These are phyloP conservation scores for Podocnemis expansa DNA, from an alignment of 2,113 vertebrate genomes.

Conservation along the genomic window DNA sequence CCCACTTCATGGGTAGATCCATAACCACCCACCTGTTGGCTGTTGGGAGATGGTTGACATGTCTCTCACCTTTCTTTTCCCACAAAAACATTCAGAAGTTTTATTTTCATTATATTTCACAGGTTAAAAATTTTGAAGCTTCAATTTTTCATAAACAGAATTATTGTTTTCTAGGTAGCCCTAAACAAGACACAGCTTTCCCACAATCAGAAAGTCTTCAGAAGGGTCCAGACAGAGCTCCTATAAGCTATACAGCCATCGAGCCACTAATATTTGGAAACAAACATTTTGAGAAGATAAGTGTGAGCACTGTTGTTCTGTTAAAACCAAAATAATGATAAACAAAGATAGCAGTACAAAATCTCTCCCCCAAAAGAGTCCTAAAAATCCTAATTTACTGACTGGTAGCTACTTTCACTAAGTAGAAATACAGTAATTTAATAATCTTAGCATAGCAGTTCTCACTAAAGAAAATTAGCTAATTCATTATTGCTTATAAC, in stretches of 20 bases:
- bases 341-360: constrained; percentile 74
- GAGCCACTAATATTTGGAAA: constrained; percentile 56
- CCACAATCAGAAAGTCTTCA: neutral
- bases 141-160: neutral
- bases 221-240: neutral
- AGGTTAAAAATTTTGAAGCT: neutral
- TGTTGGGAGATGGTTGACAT: neutral
- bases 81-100: neutral
- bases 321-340: constrained; percentile 76
- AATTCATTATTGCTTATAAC: constrained; percentile 89
- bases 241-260: neutral
- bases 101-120: neutral
- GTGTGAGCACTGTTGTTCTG: constrained; percentile 70
- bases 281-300: constrained; percentile 39
- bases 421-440: constrained; percentile 84
- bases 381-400: constrained; percentile 82
- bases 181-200: neutral
- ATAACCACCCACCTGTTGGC: neutral
- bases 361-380: constrained; percentile 78
- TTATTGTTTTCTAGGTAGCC: neutral
- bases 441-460: constrained; percentile 85
- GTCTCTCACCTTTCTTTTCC: neutral
- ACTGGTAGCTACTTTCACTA: constrained; percentile 75
- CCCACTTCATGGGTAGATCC: neutral
- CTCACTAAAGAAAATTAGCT: constrained; percentile 87